Evolutionary conservation across 2,797 vertebrate genomes (phyloP).

Genomic region (Alcedo quadribrachys): DNA sequence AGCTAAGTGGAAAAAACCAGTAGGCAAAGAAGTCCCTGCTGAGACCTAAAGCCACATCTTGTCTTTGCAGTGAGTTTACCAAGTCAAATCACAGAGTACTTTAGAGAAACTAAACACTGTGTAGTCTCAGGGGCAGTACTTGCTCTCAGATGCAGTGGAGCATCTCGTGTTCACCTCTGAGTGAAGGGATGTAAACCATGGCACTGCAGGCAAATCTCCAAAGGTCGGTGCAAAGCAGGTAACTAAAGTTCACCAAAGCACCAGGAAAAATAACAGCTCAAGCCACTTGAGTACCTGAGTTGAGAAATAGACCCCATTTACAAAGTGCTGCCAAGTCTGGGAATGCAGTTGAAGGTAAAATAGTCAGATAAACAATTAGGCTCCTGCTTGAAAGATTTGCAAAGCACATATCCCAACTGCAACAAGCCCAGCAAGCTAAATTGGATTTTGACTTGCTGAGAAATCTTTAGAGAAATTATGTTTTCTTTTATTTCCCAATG

Average conservation of each 20-base stretch:
- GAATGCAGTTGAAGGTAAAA: background rate
- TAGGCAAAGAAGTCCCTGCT: background rate
- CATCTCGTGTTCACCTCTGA: background rate
- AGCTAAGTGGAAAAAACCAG: background rate
- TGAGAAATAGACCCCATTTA: conserved; percentile 8
- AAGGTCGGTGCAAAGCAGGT: background rate
- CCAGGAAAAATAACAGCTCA: background rate
- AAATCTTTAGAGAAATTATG: conserved; percentile 28
- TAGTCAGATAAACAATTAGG: conserved; percentile 36
- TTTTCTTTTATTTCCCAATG: conserved; percentile 44
- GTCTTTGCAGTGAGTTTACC: conserved; percentile 21
- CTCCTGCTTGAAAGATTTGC: conserved; percentile 23
- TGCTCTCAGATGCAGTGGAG: background rate
- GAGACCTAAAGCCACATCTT: background rate
- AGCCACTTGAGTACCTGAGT: background rate
- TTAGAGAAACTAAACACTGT: background rate
- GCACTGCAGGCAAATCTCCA: background rate
- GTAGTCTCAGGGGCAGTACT: background rate
- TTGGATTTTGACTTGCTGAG: conserved; percentile 14
- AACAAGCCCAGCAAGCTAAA: conserved; percentile 18
- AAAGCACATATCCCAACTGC: background rate
- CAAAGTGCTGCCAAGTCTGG: background rate
- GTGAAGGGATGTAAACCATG: background rate
- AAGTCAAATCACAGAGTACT: conserved; percentile 23
- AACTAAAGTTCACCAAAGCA: background rate